Evolutionary conservation across 2,113 vertebrate genomes (phyloP), one percentile per base, ranked within the genome.

Genomic region (Sclerurus mexicanus): DNA sequence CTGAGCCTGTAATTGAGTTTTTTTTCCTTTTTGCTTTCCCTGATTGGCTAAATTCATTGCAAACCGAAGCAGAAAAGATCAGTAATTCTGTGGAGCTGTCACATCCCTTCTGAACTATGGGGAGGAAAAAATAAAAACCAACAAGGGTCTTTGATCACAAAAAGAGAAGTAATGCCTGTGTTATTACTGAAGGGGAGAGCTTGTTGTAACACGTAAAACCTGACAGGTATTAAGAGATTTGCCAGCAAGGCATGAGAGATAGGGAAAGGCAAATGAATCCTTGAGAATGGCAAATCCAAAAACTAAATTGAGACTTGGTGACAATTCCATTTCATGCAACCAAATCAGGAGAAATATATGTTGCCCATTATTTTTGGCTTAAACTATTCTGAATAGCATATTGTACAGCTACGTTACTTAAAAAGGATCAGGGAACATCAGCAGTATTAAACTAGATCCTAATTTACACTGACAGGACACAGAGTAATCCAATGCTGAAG

Each of bases 361-460:
- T 47, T 88, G 59, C 72, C 91, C 72, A 87, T 95, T 95, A 96
- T 85, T 95, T 96, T 90, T 90, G 90, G 90, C 93, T 95, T 95
- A 95, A 85, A 95, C 93, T 71, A 74, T 72, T 84, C 86, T 90
- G 76, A 95, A 95, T 78, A 95, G 86, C 0, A 2, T 59, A 95
- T 95, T 95, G 87, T 93, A 80, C 50, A 59, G 50, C 50, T 88
- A 67, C 9, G 23, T 93, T 87, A 88, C 75, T 93, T 83, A 16
- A 79, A 87, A 89, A 69, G 88, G 78, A 71, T 76, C 90, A 90
- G 39, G 67, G 71, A 74, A 64, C 85, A 93, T 88, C 91, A 91
- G 82, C 42, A 87, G 75, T 67, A 92, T 96, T 96, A 94, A 80
- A 94, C 25, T 2, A 62, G 67, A 96, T 59, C 50, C 55, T 96